Percentiles rank a stretch among this genome's conserved stretches.
Evolutionary conservation across 2,888 invertebrate genomes (phyloP).

Genomic region (Smittia aterrima): DNA sequence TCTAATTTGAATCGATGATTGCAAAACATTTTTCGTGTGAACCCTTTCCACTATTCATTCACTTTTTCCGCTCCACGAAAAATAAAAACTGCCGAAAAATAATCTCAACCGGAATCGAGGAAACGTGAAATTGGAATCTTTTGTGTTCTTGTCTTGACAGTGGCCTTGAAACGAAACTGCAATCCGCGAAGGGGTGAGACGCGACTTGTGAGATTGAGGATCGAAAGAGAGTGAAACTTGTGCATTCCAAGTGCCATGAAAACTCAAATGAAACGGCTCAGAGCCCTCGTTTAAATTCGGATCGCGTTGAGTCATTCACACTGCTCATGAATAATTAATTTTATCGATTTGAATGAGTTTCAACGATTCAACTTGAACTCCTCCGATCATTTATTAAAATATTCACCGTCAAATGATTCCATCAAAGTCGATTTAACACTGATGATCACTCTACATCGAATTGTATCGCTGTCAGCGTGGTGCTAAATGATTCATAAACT

Average conservation of each 20-base stretch:
- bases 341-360: too few relatives aligned
- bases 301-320: too few relatives aligned
- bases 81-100: too few relatives aligned
- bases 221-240: not conserved
- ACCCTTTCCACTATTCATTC: not conserved
- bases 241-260: too few relatives aligned
- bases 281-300: too few relatives aligned
- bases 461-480: not conserved
- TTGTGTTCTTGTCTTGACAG: not conserved
- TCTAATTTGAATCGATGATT: too few relatives aligned
- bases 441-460: not conserved
- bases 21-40: too few relatives aligned
- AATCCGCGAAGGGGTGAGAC: not conserved
- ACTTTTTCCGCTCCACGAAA: not conserved
- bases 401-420: not conserved
- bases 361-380: too few relatives aligned
- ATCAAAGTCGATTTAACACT: constrained; percentile 11
- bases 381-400: too few relatives aligned
- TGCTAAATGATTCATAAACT: constrained; percentile 4
- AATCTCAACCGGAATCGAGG: not conserved
- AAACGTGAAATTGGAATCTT: not conserved
- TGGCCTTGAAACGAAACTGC: not conserved
- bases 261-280: too few relatives aligned
- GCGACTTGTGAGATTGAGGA: not conserved
- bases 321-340: too few relatives aligned